Percentiles rank a stretch among this genome's conserved stretches.
Conservation (phyloP, 1,140 invertebrate genomes). For the Nasonia vitripennis region DNA sequence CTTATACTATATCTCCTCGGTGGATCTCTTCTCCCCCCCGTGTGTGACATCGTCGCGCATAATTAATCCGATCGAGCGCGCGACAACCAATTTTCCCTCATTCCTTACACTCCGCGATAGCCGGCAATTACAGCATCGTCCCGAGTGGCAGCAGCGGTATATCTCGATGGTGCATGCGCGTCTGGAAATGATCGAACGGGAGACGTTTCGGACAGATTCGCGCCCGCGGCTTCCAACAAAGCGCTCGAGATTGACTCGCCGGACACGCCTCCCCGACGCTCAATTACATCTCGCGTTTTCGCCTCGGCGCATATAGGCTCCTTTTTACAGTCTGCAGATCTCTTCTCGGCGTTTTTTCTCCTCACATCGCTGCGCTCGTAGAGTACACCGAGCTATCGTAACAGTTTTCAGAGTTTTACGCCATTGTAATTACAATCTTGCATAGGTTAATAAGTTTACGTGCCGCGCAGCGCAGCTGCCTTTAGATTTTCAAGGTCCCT, state of each 20-base stretch:
- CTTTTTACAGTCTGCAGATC: background rate
- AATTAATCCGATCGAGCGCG: background rate
- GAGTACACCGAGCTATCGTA: too few relatives aligned
- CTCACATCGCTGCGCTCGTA: too few relatives aligned
- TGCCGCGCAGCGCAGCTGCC: too few relatives aligned
- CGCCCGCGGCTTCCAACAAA: background rate
- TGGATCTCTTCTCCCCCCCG: too few relatives aligned
- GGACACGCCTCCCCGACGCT: background rate
- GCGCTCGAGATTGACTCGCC: background rate
- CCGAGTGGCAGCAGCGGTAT: too few relatives aligned
- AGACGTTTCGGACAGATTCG: background rate
- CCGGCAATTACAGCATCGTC: background rate
- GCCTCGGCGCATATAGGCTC: too few relatives aligned
- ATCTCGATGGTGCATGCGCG: background rate
- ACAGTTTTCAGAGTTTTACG: too few relatives aligned
- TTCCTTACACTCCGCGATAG: background rate
- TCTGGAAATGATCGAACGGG: background rate
- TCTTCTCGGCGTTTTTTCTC: too few relatives aligned
- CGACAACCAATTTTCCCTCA: background rate
- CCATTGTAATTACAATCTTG: background rate
- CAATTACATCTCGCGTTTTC: background rate
- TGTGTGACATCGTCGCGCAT: background rate
- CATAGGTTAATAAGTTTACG: too few relatives aligned
- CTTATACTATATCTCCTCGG: too few relatives aligned
- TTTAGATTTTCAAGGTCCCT: too few relatives aligned